Evolutionary conservation across 2,113 vertebrate species (phyloP), one percentile per base, ranked within the genome.

Genomic region (Typhlomys cinereus): DNA sequence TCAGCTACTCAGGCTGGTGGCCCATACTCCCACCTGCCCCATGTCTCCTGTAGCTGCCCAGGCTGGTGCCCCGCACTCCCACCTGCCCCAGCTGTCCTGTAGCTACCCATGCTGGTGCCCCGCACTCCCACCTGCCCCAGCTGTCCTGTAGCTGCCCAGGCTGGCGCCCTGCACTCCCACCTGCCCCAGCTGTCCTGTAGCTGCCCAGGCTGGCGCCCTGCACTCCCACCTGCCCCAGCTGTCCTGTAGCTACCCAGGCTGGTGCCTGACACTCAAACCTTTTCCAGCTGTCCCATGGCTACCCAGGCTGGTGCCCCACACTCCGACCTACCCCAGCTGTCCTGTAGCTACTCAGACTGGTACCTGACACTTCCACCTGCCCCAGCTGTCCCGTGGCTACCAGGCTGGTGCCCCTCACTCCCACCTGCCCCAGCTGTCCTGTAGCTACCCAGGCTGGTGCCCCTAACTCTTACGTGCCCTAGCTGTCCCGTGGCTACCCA

Each of bases 341-440:
- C 41, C 15, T 7, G n/a, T 8, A 21, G 20, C 39, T 70, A 17
- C 48, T 21, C 48, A n/a, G 73, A 17, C 29, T 50, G 29, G 11
- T 0, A 20, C 0, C 21, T n/a, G 6, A 34, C 18, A 31, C 31
- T 4, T 31, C 10, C 9, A n/a, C 18, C 34, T 17, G 0, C 15
- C 25, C 15, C 27, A 41, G 66, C n/a, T 71, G 50, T 5, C 18
- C n/a, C 13, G 7, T n/a, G n/a, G n/a, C n/a, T n/a, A n/a, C n/a
- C n/a, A n/a, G n/a, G 34, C 4, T 59, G 36, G 2, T 5, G n/a
- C 39, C 6, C 23, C 74, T 31, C 50, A 36, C 3, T 23, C 50
- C 11, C 74, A 57, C n/a, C 34, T 52, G 12, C 74, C 21, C 50
- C 7, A 36, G 21, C n/a, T 78, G 25, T 7, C 21, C 46, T 2